Conservation (phyloP, 2,797 vertebrate species). For the Parauchenoglanis ngamensis region DNA sequence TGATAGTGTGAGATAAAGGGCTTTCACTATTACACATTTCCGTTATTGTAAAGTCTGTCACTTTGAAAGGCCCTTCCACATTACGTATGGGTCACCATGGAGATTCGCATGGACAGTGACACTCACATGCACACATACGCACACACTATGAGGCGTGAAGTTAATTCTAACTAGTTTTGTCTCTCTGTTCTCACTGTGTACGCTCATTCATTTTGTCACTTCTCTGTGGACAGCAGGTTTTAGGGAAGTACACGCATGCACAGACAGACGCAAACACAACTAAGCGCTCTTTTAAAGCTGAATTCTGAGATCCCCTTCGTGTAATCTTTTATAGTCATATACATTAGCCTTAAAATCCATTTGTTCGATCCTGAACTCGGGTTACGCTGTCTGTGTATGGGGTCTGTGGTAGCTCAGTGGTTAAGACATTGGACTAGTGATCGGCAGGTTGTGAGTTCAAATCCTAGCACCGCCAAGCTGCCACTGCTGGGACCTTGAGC, state of each 20-base stretch:
- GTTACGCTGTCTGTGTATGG: neutral
- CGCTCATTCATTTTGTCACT: neutral
- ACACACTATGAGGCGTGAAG: neutral
- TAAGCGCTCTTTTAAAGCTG: neutral
- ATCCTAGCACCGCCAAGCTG: no score
- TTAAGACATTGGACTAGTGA: no score
- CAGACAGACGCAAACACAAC: neutral
- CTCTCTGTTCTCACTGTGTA: neutral
- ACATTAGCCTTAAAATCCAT: neutral
- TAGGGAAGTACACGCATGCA: neutral
- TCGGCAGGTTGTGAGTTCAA: no score
- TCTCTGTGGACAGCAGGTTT: neutral
- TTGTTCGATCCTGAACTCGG: neutral
- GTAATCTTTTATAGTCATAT: neutral
- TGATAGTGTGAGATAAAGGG: conserved; percentile 6
- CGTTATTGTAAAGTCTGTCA: conserved; percentile 37
- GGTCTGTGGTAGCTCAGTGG: no score
- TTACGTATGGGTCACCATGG: conserved; percentile 40
- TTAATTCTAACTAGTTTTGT: neutral
- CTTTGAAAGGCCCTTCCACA: conserved; percentile 26
- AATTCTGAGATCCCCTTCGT: neutral
- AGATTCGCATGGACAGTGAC: conserved; percentile 9
- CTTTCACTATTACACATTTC: conserved; percentile 34
- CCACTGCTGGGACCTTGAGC: no score
- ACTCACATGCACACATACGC: neutral